Evolutionary conservation across 2,888 invertebrate genomes (phyloP).

Genomic region (Drymonia ruficornis): DNA sequence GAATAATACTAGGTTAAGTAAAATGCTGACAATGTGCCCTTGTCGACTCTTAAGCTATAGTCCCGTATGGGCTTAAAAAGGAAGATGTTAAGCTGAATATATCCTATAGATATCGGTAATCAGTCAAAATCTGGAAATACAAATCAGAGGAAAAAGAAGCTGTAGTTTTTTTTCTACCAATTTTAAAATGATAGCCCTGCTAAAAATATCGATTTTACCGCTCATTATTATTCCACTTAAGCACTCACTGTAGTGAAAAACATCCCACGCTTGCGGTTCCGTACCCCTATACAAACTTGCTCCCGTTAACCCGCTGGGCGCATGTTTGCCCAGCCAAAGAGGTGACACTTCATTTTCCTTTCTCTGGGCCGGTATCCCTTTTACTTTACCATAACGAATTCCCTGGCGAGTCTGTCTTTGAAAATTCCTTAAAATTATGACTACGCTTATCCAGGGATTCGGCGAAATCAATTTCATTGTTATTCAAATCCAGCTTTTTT

Average conservation of each 20-base stretch:
- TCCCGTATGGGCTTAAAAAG: too few relatives aligned
- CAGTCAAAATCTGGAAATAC: too few relatives aligned
- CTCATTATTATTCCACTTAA: not conserved
- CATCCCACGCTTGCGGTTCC: constrained; percentile 19
- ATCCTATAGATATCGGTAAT: too few relatives aligned
- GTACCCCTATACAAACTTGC: constrained; percentile 6
- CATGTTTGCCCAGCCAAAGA: constrained; percentile 47
- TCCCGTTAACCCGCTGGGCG: constrained; percentile 17
- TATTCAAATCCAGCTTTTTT: constrained; percentile 20
- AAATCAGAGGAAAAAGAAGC: too few relatives aligned
- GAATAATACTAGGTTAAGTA: too few relatives aligned
- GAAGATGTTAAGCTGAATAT: too few relatives aligned
- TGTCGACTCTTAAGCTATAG: too few relatives aligned
- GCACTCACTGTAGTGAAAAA: constrained; percentile 25
- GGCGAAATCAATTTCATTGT: constrained; percentile 36
- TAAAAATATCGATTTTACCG: not conserved
- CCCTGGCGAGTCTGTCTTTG: constrained; percentile 39
- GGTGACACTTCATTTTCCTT: constrained; percentile 69
- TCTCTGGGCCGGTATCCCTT: constrained; percentile 46
- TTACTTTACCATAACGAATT: constrained; percentile 69
- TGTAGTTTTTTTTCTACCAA: too few relatives aligned
- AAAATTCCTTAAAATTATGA: constrained; percentile 48
- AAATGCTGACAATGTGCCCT: too few relatives aligned
- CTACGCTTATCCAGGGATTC: constrained; percentile 17
- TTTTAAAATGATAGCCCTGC: too few relatives aligned